Conservation (phyloP, 2,888 invertebrate species). For the Venusia cambrica region DNA sequence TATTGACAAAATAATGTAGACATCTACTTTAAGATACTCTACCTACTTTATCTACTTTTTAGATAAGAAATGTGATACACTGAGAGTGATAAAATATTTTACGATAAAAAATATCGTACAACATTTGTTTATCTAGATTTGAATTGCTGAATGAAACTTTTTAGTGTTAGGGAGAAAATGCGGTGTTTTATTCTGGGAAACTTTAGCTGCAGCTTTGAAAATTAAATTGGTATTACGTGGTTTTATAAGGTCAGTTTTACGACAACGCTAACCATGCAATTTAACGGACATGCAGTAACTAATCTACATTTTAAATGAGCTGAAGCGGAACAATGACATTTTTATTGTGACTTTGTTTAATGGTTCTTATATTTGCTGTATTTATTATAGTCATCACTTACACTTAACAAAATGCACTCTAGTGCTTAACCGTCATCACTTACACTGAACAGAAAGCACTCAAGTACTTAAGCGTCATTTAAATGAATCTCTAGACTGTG, state of each 20-base stretch:
- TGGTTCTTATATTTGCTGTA: conserved; percentile 8
- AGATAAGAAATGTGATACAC: too few species aligned
- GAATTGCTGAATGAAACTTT: too few species aligned
- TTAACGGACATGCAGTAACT: conserved; percentile 16
- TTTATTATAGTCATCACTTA: conserved; percentile 4
- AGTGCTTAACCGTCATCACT: conserved; percentile 1
- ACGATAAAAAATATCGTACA: too few species aligned
- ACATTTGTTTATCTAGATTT: too few species aligned
- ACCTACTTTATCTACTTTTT: too few species aligned
- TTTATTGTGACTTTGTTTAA: conserved; percentile 18
- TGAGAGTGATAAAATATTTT: too few species aligned
- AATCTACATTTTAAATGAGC: conserved; percentile 23
- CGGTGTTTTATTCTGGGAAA: conserved; percentile 34
- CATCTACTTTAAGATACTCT: too few species aligned
- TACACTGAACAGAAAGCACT: too few species aligned
- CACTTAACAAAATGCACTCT: conserved; percentile 3
- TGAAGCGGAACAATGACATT: conserved; percentile 15
- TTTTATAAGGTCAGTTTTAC: conserved; percentile 17
- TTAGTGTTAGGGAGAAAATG: conserved; percentile 50
- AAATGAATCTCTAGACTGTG: too few species aligned
- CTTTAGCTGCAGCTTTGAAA: conserved; percentile 12
- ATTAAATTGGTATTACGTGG: conserved; percentile 22
- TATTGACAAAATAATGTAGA: too few species aligned
- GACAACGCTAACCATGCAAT: conserved; percentile 18
- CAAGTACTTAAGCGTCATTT: too few species aligned